Evolutionary conservation across 2,888 invertebrate genomes (phyloP).

Genomic region (Hydropsyche betteni): DNA sequence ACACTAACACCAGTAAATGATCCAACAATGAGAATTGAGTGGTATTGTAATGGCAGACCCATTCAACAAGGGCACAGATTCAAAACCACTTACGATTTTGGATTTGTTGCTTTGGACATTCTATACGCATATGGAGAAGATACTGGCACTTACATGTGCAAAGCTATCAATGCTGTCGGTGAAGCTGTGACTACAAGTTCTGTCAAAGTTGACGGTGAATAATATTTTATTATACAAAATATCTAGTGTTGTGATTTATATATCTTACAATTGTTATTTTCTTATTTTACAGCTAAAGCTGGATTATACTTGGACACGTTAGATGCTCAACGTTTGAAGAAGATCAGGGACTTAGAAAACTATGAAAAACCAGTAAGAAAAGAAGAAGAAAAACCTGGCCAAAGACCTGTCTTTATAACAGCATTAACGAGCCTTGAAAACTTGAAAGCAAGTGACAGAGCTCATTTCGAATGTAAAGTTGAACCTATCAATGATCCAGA

Average conservation of each 20-base stretch:
- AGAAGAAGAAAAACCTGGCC: conserved; percentile 79
- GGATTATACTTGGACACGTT: conserved; percentile 87
- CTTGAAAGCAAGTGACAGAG: conserved; percentile 88
- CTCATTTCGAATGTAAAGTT: conserved; percentile 90
- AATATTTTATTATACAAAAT: neutral
- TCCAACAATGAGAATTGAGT: conserved; percentile 98
- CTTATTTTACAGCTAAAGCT: conserved; percentile 75
- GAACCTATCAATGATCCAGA: conserved; percentile 92
- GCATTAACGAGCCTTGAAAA: conserved; percentile 87
- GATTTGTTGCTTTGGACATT: conserved; percentile 95
- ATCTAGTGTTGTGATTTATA: conserved; percentile 29
- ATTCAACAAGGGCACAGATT: conserved; percentile 94
- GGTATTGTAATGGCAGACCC: conserved; percentile 95
- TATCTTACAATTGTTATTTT: conserved; percentile 40
- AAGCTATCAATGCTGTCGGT: conserved; percentile 93
- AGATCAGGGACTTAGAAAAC: conserved; percentile 86
- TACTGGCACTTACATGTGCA: conserved; percentile 96
- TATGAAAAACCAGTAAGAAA: conserved; percentile 80
- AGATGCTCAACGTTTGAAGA: conserved; percentile 88
- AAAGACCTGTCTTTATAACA: conserved; percentile 91
- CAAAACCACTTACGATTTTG: conserved; percentile 96
- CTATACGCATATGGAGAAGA: conserved; percentile 97
- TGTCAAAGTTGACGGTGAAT: conserved; percentile 84
- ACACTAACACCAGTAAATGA: conserved; percentile 97
- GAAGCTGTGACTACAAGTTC: conserved; percentile 94